A percentile compares a stretch with the other conserved stretches of the same genome.
phyloP scores from a whole-genome alignment of 2,888 invertebrate species.

The Heteromurus nitidus region DNA sequence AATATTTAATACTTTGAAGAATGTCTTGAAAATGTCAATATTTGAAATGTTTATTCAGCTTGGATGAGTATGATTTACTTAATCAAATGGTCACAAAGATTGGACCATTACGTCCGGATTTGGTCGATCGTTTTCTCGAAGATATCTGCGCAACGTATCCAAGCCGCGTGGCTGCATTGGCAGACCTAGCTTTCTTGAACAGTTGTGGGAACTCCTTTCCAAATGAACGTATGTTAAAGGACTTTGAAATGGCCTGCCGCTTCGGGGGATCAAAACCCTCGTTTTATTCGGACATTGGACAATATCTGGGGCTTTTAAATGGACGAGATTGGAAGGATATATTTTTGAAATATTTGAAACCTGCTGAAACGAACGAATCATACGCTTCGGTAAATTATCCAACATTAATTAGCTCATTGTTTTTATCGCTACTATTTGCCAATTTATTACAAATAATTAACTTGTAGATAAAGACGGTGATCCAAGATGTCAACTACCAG shows the following conservation, averaged over 20 bases:
- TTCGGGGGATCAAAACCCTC: conserved; percentile 54
- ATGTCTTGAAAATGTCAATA: neutral
- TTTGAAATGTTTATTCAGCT: conserved; percentile 12
- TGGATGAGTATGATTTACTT: conserved; percentile 34
- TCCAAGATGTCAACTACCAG: conserved; percentile 41
- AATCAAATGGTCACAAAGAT: conserved; percentile 19
- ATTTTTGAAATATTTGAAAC: neutral
- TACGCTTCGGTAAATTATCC: neutral
- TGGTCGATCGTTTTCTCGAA: neutral
- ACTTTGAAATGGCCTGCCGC: conserved; percentile 1
- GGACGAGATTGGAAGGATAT: neutral
- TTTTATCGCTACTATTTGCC: too few relatives aligned
- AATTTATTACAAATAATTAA: neutral
- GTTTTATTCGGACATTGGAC: conserved; percentile 43
- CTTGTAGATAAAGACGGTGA: conserved; percentile 24
- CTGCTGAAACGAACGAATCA: neutral
- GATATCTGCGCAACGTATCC: conserved; percentile 7
- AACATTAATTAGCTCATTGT: too few relatives aligned
- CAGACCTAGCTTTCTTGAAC: conserved; percentile 7
- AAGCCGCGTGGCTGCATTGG: conserved; percentile 17
- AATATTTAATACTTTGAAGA: neutral
- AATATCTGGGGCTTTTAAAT: conserved; percentile 1
- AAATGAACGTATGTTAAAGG: neutral
- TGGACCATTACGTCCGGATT: neutral
- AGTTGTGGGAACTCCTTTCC: neutral